phyloP scores from a whole-genome alignment of 2,888 invertebrate genomes.

The Apoderus coryli region DNA sequence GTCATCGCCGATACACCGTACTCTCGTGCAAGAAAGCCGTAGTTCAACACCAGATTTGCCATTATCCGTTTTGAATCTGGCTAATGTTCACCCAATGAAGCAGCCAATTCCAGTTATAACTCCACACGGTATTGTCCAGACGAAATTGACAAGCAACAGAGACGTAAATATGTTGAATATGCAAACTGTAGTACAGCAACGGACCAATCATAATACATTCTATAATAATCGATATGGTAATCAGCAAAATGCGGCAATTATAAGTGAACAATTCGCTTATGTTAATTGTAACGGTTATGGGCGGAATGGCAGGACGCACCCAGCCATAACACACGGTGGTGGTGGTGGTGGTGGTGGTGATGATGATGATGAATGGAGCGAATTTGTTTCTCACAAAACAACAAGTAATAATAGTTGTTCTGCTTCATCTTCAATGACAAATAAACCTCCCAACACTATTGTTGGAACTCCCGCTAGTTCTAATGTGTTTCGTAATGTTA shows the following conservation, averaged over 20 bases:
- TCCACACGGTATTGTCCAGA: constrained; percentile 28
- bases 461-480: too few species aligned
- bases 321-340: constrained; percentile 4
- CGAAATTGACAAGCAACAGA: too few species aligned
- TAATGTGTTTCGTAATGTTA: too few species aligned
- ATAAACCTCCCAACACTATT: too few species aligned
- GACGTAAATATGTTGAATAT: constrained; percentile 8
- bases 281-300: constrained; percentile 18
- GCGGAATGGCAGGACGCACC: constrained; percentile 6
- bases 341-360: constrained; percentile 4
- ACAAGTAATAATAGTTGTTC: constrained; percentile 15
- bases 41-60: constrained; percentile 28
- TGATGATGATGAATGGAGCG: constrained; percentile 41
- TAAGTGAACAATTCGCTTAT: constrained; percentile 29
- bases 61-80: constrained; percentile 29
- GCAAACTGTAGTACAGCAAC: constrained; percentile 1
- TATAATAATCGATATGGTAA: too few species aligned
- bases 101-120: constrained; percentile 30
- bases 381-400: constrained; percentile 39
- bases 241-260: too few species aligned
- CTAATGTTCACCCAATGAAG: constrained; percentile 27
- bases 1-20: constrained; percentile 20
- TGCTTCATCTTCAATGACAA: too few species aligned
- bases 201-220: constrained; percentile 17
- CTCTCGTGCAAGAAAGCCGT: constrained; percentile 19